Base-by-base conservation (phyloP, 2,797 vertebrate genomes). In the Myotis planiceps region DNA sequence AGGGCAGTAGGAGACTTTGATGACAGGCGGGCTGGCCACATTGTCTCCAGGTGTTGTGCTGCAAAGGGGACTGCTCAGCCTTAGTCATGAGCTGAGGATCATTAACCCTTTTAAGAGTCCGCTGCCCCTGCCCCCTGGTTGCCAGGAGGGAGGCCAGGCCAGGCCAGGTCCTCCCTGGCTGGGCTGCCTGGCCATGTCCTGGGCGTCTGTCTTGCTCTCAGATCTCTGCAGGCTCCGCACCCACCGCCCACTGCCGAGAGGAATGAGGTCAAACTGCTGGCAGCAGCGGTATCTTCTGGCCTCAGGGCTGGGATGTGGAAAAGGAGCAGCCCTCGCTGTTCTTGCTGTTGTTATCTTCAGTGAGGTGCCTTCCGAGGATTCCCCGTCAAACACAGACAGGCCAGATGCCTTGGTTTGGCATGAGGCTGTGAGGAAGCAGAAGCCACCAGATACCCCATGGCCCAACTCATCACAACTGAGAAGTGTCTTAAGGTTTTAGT, bases 71-170 rank as follows among this genome's bases (percentile, higher is more conserved):
- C 95, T 90, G 97, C 94, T 97, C 95, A 97, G 97, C 88, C 95
- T 98, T 96, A 97, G 97, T 97, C 97, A 97, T 94, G 92, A 94
- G 74, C 68, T 72, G 90, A 94, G 92, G 88, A 93, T 91, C 97
- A 94, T 98, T 97, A 98, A 96, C 96, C 80, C 96, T 97, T 98
- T 97, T 83, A 98, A 97, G 95, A 97, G 97, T 60, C 94, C 25
- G 0, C 78, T 95, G 94, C 78, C 87, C 69, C 93, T 95, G 84
- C 82, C 79, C 76, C 53, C 92, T 78, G 80, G 83, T 55, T 85
- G 78, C 80, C 58, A 2, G 81, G 82, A 60, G 69, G 88, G 47
- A 91, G 81, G 47, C 75, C 14, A 21, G n/a, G 81, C 72, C 29
- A 32, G 47, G 66, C 80, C 92, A 83, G 95, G 94, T 68, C 88